Conservation (phyloP, 2,797 vertebrate genomes). For the Propithecus deckenii region DNA sequence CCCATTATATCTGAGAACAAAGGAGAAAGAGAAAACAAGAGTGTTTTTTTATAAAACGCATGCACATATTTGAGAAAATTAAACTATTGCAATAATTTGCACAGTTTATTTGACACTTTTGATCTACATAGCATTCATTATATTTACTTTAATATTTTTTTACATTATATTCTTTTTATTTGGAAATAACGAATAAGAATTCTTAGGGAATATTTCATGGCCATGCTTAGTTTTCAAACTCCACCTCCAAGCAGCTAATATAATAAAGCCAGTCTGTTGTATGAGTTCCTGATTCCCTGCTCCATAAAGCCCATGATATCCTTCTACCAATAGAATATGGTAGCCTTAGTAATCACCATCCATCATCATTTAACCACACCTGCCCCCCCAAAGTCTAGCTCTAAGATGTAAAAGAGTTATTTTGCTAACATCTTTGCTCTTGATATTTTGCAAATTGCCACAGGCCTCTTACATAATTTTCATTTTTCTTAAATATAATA, state of each 20-base stretch:
- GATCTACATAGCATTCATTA: neutral
- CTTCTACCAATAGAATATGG: neutral
- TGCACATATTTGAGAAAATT: neutral
- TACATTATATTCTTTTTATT: neutral
- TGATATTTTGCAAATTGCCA: conserved; percentile 50
- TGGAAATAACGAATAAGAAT: neutral
- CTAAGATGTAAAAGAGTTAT: neutral
- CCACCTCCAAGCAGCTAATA: neutral
- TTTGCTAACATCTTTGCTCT: conserved; percentile 24
- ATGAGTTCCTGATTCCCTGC: neutral
- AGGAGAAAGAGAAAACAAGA: neutral
- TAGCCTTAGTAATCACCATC: neutral
- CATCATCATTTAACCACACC: neutral
- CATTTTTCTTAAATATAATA: conserved; percentile 66
- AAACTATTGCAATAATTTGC: neutral
- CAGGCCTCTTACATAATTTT: conserved; percentile 12
- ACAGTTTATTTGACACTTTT: neutral
- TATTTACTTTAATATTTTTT: neutral
- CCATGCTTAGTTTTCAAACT: neutral
- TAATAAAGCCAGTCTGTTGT: neutral
- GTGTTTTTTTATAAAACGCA: neutral
- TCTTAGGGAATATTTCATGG: neutral
- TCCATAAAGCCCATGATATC: neutral
- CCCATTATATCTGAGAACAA: neutral
- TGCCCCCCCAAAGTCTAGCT: neutral